phyloP scores from a whole-genome alignment of 2,888 invertebrate species.

The Eupeodes latifasciatus region DNA sequence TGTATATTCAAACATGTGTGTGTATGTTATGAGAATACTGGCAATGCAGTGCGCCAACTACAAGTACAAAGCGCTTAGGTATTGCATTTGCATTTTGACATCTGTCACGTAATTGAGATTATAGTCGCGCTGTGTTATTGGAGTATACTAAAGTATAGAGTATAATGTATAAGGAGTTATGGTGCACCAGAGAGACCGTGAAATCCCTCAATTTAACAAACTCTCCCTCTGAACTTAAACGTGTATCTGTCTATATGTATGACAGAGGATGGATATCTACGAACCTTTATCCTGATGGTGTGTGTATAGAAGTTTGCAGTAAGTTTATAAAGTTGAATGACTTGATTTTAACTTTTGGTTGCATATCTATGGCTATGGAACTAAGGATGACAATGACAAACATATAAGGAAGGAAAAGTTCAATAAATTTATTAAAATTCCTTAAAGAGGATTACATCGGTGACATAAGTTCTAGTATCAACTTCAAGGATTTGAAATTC shows the following conservation, averaged over 20 bases:
- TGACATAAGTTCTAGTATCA: neutral
- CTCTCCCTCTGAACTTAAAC: constrained; percentile 5
- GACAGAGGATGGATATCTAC: too few relatives aligned
- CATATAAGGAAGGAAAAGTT: constrained; percentile 21
- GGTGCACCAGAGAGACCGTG: constrained; percentile 17
- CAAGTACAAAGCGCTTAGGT: neutral
- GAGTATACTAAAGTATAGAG: constrained; percentile 49
- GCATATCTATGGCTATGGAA: neutral
- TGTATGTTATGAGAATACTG: neutral
- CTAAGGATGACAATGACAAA: neutral
- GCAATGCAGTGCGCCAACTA: neutral
- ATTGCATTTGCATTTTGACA: constrained; percentile 55
- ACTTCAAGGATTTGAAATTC: too few relatives aligned
- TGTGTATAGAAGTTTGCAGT: neutral
- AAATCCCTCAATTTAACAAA: constrained; percentile 25
- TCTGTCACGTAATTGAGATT: constrained; percentile 69
- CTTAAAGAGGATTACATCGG: constrained; percentile 17
- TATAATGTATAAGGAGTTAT: neutral
- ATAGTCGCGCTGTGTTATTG: constrained; percentile 32
- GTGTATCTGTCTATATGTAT: neutral
- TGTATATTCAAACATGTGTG: neutral
- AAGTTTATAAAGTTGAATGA: constrained; percentile 27
- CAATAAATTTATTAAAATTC: constrained; percentile 53
- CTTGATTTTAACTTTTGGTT: constrained; percentile 3
- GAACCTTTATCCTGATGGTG: neutral